A percentile compares a stretch with the other conserved stretches of the same genome.
These are phyloP conservation scores for Platycnemis pennipes DNA, from an alignment of 2,888 invertebrate genomes.

Conservation along the genomic window DNA sequence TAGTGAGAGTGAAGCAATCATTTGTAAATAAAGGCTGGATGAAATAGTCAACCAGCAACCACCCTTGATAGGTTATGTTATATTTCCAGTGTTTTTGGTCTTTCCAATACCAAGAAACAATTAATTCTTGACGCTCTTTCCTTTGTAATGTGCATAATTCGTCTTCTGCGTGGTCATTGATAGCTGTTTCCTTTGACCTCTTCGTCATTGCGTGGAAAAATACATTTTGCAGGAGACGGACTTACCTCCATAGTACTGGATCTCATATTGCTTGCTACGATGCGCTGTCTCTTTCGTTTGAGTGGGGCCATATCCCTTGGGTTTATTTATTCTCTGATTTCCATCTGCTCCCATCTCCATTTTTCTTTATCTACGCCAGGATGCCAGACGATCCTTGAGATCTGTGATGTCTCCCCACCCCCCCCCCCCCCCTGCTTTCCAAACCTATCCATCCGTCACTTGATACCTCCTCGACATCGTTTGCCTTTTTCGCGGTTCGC, in stretches of 20 bases:
- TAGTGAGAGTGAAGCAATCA: too few species aligned
- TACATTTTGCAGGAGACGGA: background rate
- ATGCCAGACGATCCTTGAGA: background rate
- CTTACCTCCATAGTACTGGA: background rate
- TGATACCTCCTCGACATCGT: constrained; percentile 1
- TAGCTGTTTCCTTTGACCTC: background rate
- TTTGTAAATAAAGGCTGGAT: too few species aligned
- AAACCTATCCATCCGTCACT: background rate
- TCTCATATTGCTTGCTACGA: background rate
- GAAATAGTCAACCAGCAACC: too few species aligned
- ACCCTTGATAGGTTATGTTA: too few species aligned
- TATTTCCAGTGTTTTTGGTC: too few species aligned
- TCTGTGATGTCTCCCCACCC: background rate
- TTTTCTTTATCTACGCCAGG: background rate
- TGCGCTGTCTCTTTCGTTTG: background rate
- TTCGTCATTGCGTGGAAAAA: background rate
- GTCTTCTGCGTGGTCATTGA: background rate
- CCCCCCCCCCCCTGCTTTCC: background rate
- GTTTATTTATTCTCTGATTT: background rate
- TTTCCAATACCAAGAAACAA: too few species aligned
- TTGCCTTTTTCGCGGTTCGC: background rate
- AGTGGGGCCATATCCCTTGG: background rate
- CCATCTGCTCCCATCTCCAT: background rate
- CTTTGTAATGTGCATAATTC: background rate
- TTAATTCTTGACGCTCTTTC: background rate